Conservation (phyloP, 2,113 vertebrate genomes). For the Brevimyrus niger region DNA sequence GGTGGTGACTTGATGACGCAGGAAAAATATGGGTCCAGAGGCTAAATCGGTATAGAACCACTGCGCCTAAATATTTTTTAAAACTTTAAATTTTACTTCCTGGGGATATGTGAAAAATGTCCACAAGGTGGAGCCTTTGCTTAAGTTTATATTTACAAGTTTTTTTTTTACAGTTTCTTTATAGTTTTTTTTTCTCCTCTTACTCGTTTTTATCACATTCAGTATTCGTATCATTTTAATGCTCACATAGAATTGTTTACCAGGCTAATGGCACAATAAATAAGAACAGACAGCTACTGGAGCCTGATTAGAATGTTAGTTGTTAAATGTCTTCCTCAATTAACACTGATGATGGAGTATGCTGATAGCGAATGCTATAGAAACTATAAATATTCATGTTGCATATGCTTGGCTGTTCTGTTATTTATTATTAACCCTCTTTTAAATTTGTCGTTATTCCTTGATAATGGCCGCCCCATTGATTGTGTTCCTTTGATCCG, state of each 20-base stretch:
- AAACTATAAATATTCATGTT: conserved; percentile 6
- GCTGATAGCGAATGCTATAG: background rate
- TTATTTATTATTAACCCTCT: background rate
- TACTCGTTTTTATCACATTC: background rate
- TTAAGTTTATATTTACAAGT: conserved; percentile 4
- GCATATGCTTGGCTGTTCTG: background rate
- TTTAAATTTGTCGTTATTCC: background rate
- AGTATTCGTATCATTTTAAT: background rate
- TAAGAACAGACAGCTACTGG: conserved; percentile 2
- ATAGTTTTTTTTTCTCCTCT: background rate
- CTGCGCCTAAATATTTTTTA: background rate
- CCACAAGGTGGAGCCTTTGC: conserved; percentile 49
- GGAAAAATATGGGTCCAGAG: background rate
- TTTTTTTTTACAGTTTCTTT: background rate
- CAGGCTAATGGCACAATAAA: background rate
- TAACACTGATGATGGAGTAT: conserved; percentile 10
- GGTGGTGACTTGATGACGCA: background rate
- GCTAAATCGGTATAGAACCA: background rate
- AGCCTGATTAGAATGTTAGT: conserved; percentile 11
- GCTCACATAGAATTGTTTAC: background rate
- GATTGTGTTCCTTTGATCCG: background rate
- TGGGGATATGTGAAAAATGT: background rate
- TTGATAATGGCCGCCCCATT: background rate
- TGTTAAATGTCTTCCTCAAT: conserved; percentile 9
- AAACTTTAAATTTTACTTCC: background rate